phyloP scores from a whole-genome alignment of 2,113 vertebrate species.

The Bagarius yarrelli region DNA sequence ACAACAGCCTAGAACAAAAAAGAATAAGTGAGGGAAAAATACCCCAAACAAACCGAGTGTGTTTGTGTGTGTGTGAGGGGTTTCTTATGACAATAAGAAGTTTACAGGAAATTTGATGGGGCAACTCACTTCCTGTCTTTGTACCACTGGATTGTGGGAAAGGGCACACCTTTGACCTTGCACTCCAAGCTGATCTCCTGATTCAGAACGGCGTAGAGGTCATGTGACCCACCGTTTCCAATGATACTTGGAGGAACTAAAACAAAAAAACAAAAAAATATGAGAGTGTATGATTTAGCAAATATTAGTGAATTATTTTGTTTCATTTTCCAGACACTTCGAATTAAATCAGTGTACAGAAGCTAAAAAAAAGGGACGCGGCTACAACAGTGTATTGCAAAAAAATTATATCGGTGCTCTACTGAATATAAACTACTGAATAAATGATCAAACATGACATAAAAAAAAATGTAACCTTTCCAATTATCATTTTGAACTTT shows the following conservation, averaged over 20 bases:
- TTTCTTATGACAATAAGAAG: background rate
- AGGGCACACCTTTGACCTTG: constrained; percentile 81
- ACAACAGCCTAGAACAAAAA: constrained; percentile 74
- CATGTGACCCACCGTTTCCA: constrained; percentile 63
- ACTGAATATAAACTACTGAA: too few relatives aligned
- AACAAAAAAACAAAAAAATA: constrained; percentile 28
- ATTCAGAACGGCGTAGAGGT: constrained; percentile 78
- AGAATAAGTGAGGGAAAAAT: too few relatives aligned
- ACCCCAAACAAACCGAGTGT: too few relatives aligned
- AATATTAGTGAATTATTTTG: background rate
- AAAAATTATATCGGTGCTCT: background rate
- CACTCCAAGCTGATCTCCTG: constrained; percentile 82
- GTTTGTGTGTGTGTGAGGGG: too few relatives aligned
- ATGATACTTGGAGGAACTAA: constrained; percentile 86
- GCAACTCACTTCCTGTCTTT: constrained; percentile 92
- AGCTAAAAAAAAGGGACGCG: too few relatives aligned
- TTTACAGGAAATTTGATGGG: background rate
- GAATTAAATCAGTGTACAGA: too few relatives aligned
- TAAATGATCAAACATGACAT: too few relatives aligned
- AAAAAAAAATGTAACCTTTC: too few relatives aligned
- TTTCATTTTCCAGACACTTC: too few relatives aligned
- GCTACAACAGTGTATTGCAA: too few relatives aligned
- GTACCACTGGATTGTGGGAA: constrained; percentile 89
- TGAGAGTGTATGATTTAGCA: too few relatives aligned
- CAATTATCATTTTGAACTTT: too few relatives aligned